Evolutionary conservation across 2,888 invertebrate genomes (phyloP).

Genomic region (Sicus ferrugineus): DNA sequence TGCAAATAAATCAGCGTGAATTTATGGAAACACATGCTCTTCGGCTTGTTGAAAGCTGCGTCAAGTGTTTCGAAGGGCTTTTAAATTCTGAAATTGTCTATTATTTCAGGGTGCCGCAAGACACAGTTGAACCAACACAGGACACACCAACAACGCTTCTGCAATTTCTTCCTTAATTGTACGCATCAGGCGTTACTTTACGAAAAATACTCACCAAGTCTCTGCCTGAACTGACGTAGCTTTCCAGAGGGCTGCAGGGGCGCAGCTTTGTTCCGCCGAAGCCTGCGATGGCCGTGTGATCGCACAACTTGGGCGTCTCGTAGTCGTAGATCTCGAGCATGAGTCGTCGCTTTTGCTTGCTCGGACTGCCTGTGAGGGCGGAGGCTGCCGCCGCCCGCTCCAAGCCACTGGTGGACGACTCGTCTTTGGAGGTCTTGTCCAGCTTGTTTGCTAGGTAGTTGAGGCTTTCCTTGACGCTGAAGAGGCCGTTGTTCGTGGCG

Average conservation of each 20-base stretch:
- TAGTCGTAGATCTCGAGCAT: slow-evolving; percentile 78
- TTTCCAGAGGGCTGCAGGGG: slow-evolving; percentile 81
- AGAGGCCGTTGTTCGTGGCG: slow-evolving; percentile 47
- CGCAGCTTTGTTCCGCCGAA: slow-evolving; percentile 67
- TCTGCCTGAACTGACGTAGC: slow-evolving; percentile 73
- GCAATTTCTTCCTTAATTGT: no score
- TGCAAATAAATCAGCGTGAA: slow-evolving; percentile 45
- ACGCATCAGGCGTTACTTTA: no score
- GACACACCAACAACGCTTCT: no score
- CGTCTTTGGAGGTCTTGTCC: slow-evolving; percentile 41
- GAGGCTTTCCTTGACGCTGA: slow-evolving; percentile 60
- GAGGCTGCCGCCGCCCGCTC: slow-evolving; percentile 45
- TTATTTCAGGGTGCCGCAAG: no score
- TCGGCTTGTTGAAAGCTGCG: no score
- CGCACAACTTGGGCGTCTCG: slow-evolving; percentile 81
- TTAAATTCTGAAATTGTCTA: no score
- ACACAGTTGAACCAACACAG: neutral
- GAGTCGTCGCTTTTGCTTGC: slow-evolving; percentile 63
- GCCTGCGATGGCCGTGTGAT: slow-evolving; percentile 73
- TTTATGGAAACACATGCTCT: no score
- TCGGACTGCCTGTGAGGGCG: slow-evolving; percentile 47
- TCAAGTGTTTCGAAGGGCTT: no score
- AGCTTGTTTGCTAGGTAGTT: slow-evolving; percentile 52
- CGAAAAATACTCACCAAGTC: slow-evolving; percentile 60
- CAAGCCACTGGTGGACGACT: slow-evolving; percentile 28